phyloP scores from a whole-genome alignment of 2,113 vertebrate genomes.

The Tachysurus fulvidraco region DNA sequence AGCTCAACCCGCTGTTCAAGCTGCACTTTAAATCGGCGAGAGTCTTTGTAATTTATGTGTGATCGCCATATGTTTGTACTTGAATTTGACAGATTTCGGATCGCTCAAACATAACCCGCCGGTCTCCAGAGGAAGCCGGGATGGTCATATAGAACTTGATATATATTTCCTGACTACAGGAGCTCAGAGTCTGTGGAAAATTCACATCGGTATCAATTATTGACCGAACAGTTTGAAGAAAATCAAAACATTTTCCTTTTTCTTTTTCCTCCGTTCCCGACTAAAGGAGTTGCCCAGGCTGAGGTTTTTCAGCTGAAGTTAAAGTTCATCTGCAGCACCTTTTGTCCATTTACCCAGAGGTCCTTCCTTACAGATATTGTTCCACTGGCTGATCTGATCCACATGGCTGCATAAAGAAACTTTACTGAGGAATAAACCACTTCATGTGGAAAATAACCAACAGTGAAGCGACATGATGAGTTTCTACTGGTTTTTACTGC shows the following conservation, averaged over 20 bases:
- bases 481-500: neutral
- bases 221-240: neutral
- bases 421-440: neutral
- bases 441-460: neutral
- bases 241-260: neutral
- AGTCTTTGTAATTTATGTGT: slow-evolving; percentile 33
- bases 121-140: slow-evolving; percentile 38
- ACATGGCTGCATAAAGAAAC: neutral
- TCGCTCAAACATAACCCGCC: slow-evolving; percentile 22
- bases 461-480: neutral
- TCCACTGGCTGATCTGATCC: neutral
- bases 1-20: neutral
- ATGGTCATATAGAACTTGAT: slow-evolving; percentile 38
- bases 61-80: slow-evolving; percentile 52
- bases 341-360: neutral
- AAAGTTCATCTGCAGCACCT: neutral
- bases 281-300: neutral
- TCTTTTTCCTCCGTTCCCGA: neutral
- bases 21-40: slow-evolving; percentile 20
- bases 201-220: slow-evolving; percentile 38
- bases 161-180: slow-evolving; percentile 52
- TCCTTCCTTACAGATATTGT: neutral
- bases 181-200: slow-evolving; percentile 22
- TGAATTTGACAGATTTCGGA: slow-evolving; percentile 36
- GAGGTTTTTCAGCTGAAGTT: neutral